phyloP scores from a whole-genome alignment of 2,797 vertebrate species.

The Rhinichthys osculus region DNA sequence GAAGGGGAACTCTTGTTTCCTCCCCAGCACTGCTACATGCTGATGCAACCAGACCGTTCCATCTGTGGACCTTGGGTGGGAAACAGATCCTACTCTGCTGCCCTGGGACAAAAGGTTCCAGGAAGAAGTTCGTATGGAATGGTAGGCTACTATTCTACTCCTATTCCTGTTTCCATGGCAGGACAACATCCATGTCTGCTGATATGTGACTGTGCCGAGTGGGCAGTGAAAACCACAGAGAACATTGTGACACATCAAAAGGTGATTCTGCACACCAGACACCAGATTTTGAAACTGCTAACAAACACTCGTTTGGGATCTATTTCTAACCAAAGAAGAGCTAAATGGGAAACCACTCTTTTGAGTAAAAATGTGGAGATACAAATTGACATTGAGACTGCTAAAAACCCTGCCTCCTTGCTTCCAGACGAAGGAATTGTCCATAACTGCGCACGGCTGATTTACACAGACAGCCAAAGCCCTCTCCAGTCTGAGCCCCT shows the following conservation, averaged over 20 bases:
- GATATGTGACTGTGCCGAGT: no score
- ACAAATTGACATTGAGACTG: background rate
- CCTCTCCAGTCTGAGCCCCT: no score
- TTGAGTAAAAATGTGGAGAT: background rate
- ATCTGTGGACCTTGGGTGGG: background rate
- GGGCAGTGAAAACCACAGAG: no score
- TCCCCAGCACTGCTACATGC: background rate
- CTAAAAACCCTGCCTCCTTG: background rate
- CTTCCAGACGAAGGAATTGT: background rate
- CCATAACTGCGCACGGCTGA: no score
- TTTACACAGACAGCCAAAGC: no score
- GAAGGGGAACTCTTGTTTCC: background rate
- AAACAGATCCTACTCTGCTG: background rate
- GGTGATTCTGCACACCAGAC: background rate
- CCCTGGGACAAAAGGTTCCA: background rate
- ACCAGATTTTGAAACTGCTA: background rate
- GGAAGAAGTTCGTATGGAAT: no score
- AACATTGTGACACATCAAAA: background rate
- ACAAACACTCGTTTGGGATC: background rate
- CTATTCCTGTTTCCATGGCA: no score
- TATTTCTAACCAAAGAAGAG: background rate
- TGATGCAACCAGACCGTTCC: fast-evolving
- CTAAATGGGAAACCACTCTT: background rate
- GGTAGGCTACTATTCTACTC: no score
- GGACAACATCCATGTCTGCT: no score